Evolutionary conservation across 2,113 vertebrate genomes (phyloP).

Genomic region (Zonotrichia leucophrys): DNA sequence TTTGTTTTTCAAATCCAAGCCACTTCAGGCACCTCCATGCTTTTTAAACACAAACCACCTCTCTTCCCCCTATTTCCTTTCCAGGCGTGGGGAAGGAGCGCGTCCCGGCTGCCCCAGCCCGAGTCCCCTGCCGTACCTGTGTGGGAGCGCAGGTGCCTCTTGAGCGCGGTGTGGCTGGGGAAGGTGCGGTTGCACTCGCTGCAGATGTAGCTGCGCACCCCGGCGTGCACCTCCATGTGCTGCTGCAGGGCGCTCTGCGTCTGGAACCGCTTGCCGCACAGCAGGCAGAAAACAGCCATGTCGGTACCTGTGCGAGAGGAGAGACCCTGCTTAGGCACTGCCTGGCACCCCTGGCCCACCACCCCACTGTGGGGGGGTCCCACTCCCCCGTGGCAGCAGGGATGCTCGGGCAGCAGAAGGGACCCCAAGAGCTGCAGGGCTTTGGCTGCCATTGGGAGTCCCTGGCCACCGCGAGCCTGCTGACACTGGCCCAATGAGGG

Average conservation of each 20-base stretch:
- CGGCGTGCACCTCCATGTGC: conserved; percentile 98
- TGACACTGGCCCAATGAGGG: accelerated
- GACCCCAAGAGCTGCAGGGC: not conserved
- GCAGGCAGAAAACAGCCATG: conserved; percentile 98
- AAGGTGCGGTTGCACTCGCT: conserved; percentile 98
- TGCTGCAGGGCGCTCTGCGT: conserved; percentile 94
- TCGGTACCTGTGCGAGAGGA: conserved; percentile 80
- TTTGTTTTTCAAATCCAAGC: not conserved
- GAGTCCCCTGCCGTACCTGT: conserved; percentile 79
- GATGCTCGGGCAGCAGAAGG: not conserved
- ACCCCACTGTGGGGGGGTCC: not conserved
- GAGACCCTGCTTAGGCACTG: not conserved
- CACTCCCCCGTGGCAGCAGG: accelerated
- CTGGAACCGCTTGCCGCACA: conserved; percentile 97
- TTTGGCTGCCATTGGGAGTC: not conserved
- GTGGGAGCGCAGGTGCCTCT: conserved; percentile 96
- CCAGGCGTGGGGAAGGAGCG: accelerated
- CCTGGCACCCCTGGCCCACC: accelerated
- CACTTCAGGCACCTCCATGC: accelerated
- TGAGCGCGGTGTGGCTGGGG: conserved; percentile 97
- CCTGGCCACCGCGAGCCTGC: accelerated
- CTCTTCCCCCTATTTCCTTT: no score
- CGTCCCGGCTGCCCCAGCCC: accelerated
- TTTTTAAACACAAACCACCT: not conserved
- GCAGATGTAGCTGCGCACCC: conserved; percentile 97